A percentile compares a stretch with the other conserved stretches of the same genome.
Conservation (phyloP, 2,113 vertebrate genomes). For the Myodes glareolus region DNA sequence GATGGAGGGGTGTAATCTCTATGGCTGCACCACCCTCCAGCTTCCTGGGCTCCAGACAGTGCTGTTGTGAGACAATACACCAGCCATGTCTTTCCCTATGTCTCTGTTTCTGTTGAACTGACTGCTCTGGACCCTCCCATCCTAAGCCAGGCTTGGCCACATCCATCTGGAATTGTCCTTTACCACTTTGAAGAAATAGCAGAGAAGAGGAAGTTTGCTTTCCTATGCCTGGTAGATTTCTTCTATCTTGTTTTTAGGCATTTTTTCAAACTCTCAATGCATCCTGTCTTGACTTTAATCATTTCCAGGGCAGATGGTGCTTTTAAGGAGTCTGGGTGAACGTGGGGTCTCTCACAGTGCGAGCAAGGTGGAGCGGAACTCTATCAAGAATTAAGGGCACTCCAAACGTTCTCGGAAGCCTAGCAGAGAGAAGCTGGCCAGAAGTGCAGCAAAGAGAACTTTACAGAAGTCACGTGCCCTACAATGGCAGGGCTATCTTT, state of each 20-base stretch:
- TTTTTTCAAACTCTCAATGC: conserved; percentile 47
- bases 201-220: conserved; percentile 5
- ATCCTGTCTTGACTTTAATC: conserved; percentile 54
- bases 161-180: neutral
- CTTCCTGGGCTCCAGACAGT: neutral
- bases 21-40: neutral
- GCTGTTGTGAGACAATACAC: neutral
- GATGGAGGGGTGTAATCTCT: neutral
- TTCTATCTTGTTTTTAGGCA: neutral
- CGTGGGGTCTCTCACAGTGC: conserved; percentile 54
- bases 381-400: conserved; percentile 72
- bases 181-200: conserved; percentile 12
- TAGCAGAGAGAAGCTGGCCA: conserved; percentile 52
- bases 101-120: neutral
- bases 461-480: conserved; percentile 19
- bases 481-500: conserved; percentile 48
- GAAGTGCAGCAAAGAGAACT: conserved; percentile 56
- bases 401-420: conserved; percentile 58
- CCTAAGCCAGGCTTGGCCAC: neutral
- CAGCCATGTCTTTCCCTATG: neutral
- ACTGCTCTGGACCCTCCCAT: neutral
- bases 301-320: conserved; percentile 52
- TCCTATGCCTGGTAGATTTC: neutral
- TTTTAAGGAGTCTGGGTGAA: conserved; percentile 67
- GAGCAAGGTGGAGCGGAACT: conserved; percentile 34